phyloP scores from a whole-genome alignment of 1,140 invertebrate genomes.

The Agrypnia vestita region DNA sequence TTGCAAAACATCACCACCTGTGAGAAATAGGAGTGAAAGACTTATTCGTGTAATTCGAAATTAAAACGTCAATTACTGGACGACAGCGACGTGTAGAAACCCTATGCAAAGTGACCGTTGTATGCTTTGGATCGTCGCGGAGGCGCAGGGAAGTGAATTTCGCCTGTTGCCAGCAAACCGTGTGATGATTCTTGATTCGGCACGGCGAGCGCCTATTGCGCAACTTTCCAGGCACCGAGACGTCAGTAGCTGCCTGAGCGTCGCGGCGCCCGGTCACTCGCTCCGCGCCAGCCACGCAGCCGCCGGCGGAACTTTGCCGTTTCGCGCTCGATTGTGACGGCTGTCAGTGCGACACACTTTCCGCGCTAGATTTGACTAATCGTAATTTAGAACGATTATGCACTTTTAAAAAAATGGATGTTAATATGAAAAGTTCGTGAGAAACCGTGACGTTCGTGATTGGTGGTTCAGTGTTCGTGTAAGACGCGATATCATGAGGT shows the following conservation, averaged over 20 bases:
- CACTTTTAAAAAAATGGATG: neutral
- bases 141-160: neutral
- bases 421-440: constrained; percentile 31
- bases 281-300: constrained; percentile 26
- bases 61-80: no score
- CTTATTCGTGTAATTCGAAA: no score
- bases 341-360: no score
- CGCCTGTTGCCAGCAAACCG: constrained; percentile 10
- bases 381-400: no score
- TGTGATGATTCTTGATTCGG: neutral
- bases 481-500: neutral
- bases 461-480: constrained; percentile 19
- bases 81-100: no score
- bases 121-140: no score
- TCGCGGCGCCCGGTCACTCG: constrained; percentile 47
- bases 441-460: constrained; percentile 34
- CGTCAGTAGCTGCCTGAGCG: constrained; percentile 51
- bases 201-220: constrained; percentile 24
- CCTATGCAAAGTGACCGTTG: no score
- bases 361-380: no score
- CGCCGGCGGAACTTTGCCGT: neutral
- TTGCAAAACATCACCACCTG: no score
- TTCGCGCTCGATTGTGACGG: constrained; percentile 1
- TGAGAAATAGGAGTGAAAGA: no score
- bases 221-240: constrained; percentile 41